A percentile compares a stretch with the other conserved stretches of the same genome.
phyloP scores from a whole-genome alignment of 2,113 vertebrate species.

The Eurypyga helias region DNA sequence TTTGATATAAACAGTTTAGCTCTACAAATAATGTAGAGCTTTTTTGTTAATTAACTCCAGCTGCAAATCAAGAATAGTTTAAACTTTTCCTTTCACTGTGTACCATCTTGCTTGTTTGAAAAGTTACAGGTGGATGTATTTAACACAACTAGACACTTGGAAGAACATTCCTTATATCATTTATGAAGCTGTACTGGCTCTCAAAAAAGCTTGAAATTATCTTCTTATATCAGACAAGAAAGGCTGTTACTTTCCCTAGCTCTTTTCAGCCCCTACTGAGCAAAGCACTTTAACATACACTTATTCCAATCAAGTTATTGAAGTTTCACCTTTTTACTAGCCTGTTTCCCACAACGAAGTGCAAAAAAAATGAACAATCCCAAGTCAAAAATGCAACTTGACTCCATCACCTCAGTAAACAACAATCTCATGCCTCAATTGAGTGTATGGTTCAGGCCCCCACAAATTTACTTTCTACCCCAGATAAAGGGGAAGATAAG shows the following conservation, averaged over 20 bases:
- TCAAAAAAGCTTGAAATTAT: not conserved
- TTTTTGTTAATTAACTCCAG: conserved; percentile 27
- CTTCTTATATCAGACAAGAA: not conserved
- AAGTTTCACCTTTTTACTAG: not conserved
- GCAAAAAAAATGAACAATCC: not conserved
- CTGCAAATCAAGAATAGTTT: not conserved
- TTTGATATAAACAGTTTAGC: not conserved
- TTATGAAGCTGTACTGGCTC: not conserved
- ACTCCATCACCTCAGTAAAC: not conserved
- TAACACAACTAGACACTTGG: not conserved
- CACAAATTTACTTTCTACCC: not conserved
- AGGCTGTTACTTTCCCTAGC: not conserved
- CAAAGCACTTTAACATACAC: not conserved
- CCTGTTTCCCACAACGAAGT: not conserved
- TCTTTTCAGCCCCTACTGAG: not conserved
- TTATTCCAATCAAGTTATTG: not conserved
- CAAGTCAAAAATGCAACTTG: not conserved
- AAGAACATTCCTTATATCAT: not conserved
- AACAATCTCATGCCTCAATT: not conserved
- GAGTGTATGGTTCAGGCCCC: not conserved
- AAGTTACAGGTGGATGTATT: not conserved
- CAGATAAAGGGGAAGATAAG: not conserved
- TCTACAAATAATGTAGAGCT: not conserved
- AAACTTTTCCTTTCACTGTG: not conserved
- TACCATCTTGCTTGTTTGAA: not conserved